Evolutionary conservation across 2,113 vertebrate species (phyloP).

Genomic region (Illadopsis cleaveri): DNA sequence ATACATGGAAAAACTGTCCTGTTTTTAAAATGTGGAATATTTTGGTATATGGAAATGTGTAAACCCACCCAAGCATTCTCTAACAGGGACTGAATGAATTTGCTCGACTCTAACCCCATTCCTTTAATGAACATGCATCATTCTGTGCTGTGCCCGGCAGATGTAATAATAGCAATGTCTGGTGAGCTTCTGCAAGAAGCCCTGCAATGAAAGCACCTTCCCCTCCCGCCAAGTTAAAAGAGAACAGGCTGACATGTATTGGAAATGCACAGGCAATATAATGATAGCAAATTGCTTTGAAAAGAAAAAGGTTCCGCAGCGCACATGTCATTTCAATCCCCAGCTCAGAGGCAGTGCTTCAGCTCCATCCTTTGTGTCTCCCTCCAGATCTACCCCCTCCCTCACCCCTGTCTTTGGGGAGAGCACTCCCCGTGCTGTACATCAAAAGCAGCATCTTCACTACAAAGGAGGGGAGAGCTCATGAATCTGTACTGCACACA

Average conservation of each 20-base stretch:
- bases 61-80: background rate
- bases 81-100: background rate
- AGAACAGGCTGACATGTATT: slow-evolving; percentile 70
- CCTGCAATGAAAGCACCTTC: slow-evolving; percentile 64
- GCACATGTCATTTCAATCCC: slow-evolving; percentile 59
- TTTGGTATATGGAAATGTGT: background rate
- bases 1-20: background rate
- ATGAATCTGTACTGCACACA: fast-evolving
- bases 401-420: slow-evolving; percentile 14
- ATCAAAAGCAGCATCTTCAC: slow-evolving; percentile 16
- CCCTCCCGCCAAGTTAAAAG: slow-evolving; percentile 67
- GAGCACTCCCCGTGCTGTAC: background rate
- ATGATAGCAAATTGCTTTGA: slow-evolving; percentile 72
- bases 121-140: slow-evolving; percentile 53
- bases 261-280: slow-evolving; percentile 68
- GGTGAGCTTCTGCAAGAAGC: slow-evolving; percentile 35
- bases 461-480: background rate
- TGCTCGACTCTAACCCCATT: background rate
- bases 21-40: background rate
- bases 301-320: slow-evolving; percentile 55
- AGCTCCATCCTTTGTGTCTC: slow-evolving; percentile 57
- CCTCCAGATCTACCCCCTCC: background rate
- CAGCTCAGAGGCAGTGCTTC: slow-evolving; percentile 22
- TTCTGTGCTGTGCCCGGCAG: slow-evolving; percentile 15
- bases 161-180: slow-evolving; percentile 53